A percentile compares a stretch with the other conserved stretches of the same genome.
phyloP scores from a whole-genome alignment of 2,797 vertebrate species.

The Oryzias sinensis region DNA sequence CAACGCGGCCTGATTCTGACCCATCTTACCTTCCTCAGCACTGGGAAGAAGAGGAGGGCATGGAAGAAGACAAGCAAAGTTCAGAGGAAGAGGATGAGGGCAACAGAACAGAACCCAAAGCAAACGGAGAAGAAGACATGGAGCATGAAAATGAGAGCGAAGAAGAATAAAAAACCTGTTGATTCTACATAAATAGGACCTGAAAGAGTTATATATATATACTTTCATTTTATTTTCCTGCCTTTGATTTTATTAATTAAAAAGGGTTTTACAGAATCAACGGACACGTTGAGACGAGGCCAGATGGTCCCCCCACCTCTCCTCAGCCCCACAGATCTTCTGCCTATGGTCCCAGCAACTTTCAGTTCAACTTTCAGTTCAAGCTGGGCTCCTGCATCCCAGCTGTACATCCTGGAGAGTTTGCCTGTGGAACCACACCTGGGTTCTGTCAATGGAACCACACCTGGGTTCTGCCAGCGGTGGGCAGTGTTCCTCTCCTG shows the following conservation, averaged over 20 bases:
- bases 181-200: conserved; percentile 57
- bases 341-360: not conserved
- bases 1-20: not conserved
- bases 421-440: conserved; percentile 19
- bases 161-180: conserved; percentile 82
- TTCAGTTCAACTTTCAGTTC: conserved; percentile 18
- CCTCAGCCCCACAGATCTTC: conserved; percentile 8
- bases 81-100: conserved; percentile 66
- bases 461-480: not conserved
- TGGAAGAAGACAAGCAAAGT: conserved; percentile 46
- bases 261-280: conserved; percentile 63
- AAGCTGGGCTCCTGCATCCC: conserved; percentile 15
- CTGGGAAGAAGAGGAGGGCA: conserved; percentile 87
- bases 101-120: conserved; percentile 83
- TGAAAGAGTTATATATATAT: conserved; percentile 79
- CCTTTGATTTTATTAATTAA: conserved; percentile 79
- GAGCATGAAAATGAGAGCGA: conserved; percentile 94
- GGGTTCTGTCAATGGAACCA: conserved; percentile 1
- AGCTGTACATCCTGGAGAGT: conserved; percentile 14
- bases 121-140: conserved; percentile 93
- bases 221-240: conserved; percentile 81
- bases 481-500: conserved; percentile 30
- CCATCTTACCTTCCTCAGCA: conserved; percentile 65
- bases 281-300: conserved; percentile 28
- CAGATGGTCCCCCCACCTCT: not conserved